Percentiles rank a stretch among this genome's conserved stretches.
Conservation (phyloP, 2,113 vertebrate species). For the Vidua macroura region DNA sequence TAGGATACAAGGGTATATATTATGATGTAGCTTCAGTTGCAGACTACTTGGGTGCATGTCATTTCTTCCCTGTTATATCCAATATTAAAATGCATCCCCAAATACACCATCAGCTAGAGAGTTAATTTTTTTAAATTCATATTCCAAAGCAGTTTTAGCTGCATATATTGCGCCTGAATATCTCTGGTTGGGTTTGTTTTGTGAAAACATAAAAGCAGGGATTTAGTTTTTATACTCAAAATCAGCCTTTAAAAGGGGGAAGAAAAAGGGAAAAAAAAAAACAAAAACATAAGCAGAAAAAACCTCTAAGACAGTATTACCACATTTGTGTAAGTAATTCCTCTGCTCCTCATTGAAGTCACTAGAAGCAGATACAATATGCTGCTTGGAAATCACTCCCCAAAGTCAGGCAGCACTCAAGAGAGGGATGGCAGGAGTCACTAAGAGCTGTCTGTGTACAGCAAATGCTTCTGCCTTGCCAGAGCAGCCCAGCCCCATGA, state of each 20-base stretch:
- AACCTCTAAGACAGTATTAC: accelerated
- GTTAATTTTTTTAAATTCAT: neutral
- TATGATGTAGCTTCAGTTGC: neutral
- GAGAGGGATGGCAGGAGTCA: neutral
- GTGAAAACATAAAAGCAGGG: neutral
- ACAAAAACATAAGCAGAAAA: neutral
- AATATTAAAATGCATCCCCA: neutral
- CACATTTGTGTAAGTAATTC: neutral
- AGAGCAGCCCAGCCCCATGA: neutral
- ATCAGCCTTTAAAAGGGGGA: neutral
- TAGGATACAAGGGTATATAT: accelerated
- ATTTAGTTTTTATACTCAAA: neutral
- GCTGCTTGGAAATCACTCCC: neutral
- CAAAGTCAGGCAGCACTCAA: neutral
- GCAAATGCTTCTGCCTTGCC: neutral
- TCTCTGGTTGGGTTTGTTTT: neutral
- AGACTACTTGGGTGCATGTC: neutral
- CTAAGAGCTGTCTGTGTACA: neutral
- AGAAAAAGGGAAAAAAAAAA: accelerated
- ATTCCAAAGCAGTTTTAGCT: neutral
- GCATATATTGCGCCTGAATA: neutral
- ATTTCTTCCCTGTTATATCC: neutral
- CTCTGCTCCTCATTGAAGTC: neutral
- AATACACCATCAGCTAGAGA: neutral
- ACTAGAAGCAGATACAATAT: neutral